Evolutionary conservation across 2,113 vertebrate species (phyloP).

Genomic region (Notarius quadriscutis): DNA sequence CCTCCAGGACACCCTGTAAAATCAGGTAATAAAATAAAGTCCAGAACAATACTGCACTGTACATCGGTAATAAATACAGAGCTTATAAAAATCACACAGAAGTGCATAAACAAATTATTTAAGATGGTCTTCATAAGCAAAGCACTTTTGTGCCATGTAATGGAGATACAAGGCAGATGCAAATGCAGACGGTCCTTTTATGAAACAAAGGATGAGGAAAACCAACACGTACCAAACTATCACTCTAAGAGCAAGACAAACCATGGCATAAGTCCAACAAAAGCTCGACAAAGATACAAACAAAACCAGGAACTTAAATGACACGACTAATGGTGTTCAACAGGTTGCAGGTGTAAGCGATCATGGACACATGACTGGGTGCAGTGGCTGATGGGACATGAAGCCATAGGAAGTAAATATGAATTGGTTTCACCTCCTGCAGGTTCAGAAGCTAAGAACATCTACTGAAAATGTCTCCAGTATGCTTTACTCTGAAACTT

Average conservation of each 20-base stretch:
- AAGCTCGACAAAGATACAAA: too few relatives aligned
- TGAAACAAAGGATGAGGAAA: too few relatives aligned
- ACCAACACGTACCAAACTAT: too few relatives aligned
- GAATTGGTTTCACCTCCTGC: neutral
- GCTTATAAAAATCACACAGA: neutral
- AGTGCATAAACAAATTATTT: neutral
- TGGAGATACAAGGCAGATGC: too few relatives aligned
- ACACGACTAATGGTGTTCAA: too few relatives aligned
- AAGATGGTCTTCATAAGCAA: neutral
- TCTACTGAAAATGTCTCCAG: neutral
- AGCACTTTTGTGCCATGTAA: neutral
- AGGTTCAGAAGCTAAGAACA: neutral
- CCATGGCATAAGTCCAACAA: too few relatives aligned
- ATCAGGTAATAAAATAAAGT: slow-evolving; percentile 10
- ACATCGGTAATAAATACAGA: neutral
- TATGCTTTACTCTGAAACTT: neutral
- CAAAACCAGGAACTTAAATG: too few relatives aligned
- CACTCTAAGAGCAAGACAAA: too few relatives aligned
- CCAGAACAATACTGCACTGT: neutral
- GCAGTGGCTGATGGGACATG: too few relatives aligned
- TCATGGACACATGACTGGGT: too few relatives aligned
- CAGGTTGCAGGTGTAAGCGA: too few relatives aligned
- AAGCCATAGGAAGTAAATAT: neutral
- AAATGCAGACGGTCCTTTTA: too few relatives aligned
- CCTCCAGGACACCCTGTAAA: neutral